Conservation (phyloP, 2,888 invertebrate species). For the Suillia variegata region DNA sequence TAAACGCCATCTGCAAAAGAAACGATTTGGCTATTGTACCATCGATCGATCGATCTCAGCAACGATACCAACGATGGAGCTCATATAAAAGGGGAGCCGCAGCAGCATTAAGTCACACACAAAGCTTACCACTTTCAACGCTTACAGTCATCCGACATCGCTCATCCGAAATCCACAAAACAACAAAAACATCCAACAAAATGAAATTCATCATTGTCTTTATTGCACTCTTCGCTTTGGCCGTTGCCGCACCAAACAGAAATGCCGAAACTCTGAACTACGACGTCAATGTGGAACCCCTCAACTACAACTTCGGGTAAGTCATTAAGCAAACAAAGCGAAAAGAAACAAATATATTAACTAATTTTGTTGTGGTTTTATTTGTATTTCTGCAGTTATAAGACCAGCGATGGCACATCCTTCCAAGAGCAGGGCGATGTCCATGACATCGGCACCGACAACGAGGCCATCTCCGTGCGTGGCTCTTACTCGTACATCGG, state of each 20-base stretch:
- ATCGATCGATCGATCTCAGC: too few species aligned
- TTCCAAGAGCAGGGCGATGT: slow-evolving; percentile 63
- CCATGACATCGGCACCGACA: slow-evolving; percentile 63
- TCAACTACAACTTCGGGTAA: slow-evolving; percentile 30
- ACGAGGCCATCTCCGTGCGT: slow-evolving; percentile 61
- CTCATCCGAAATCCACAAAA: not conserved
- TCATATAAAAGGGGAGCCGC: too few species aligned
- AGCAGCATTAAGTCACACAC: too few species aligned
- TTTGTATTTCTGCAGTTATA: too few species aligned
- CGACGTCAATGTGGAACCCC: slow-evolving; percentile 61
- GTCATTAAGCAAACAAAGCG: slow-evolving; percentile 3
- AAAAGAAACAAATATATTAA: too few species aligned
- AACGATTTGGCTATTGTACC: too few species aligned
- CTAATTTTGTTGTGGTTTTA: too few species aligned
- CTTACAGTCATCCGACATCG: not conserved
- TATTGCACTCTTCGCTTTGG: slow-evolving; percentile 41
- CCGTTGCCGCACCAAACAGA: slow-evolving; percentile 37
- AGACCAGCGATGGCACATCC: slow-evolving; percentile 62
- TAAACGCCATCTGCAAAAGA: too few species aligned
- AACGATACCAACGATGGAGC: too few species aligned
- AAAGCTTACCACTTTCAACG: too few species aligned
- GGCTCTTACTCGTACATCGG: slow-evolving; percentile 64
- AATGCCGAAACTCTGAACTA: slow-evolving; percentile 64
- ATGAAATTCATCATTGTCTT: slow-evolving; percentile 40
- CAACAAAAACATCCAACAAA: slow-evolving; percentile 18